Percentiles rank a stretch among this genome's conserved stretches.
Conservation (phyloP, 2,888 invertebrate species). For the Ennomos fuscantarius region DNA sequence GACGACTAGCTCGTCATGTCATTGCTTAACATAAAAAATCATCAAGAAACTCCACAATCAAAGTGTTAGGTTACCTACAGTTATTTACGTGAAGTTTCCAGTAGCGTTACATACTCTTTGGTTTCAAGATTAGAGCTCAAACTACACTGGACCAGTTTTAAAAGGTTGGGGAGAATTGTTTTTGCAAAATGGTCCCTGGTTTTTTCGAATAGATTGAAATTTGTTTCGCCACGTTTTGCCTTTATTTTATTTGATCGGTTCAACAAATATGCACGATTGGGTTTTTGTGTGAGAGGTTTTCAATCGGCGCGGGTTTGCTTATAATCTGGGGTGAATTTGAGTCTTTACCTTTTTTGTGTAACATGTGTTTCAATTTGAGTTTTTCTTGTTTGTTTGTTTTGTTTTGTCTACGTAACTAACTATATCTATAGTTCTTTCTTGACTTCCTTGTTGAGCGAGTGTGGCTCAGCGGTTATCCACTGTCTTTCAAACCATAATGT, state of each 20-base stretch:
- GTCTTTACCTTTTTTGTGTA: constrained; percentile 11
- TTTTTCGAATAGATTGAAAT: constrained; percentile 60
- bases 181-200: constrained; percentile 63
- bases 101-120: too few species aligned
- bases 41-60: background rate
- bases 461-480: too few species aligned
- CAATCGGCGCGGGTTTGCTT: constrained; percentile 25
- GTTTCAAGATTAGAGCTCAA: constrained; percentile 31
- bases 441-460: too few species aligned
- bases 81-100: too few species aligned
- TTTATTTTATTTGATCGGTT: constrained; percentile 71
- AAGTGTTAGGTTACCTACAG: too few species aligned
- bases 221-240: constrained; percentile 63
- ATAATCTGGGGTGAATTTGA: constrained; percentile 15
- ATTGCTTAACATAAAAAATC: background rate
- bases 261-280: constrained; percentile 45
- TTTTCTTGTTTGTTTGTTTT: constrained; percentile 1
- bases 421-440: too few species aligned
- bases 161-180: constrained; percentile 68
- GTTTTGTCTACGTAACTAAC: background rate
- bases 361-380: constrained; percentile 20
- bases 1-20: too few species aligned
- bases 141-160: constrained; percentile 48
- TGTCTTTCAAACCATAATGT: too few species aligned
- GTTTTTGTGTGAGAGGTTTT: constrained; percentile 14